Evolutionary conservation across 2,797 vertebrate genomes (phyloP), one percentile per base, ranked within the genome.

Genomic region (Rhinichthys osculus): DNA sequence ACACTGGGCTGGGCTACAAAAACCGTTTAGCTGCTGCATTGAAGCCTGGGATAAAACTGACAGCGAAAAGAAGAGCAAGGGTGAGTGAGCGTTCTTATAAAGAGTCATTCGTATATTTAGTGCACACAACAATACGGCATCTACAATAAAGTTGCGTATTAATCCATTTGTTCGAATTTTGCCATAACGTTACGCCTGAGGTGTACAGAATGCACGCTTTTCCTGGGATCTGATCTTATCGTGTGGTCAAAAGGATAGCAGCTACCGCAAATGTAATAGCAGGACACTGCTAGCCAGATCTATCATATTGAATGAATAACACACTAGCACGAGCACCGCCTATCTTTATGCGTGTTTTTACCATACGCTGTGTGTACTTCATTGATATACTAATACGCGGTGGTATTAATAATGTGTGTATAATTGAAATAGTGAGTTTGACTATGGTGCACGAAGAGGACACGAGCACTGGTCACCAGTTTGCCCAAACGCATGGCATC

Each of bases 1-100:
- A 74, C 78, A 85, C 73, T 78, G 90, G 88, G 90, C 40, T 88
- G 89, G 87, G 88, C 87, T 73, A 78, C 71, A 77, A 57, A 83
- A 84, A 85, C 62, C 40, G 40, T 84, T 62, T 66, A 84, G 74
- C 50, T 81, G 27, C 79, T 84, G 73, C 47, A 76, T 19, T 30
- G 85, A 78, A 85, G 54, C 72, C 70, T 44, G 78, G 80, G 44
- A 77, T 47, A 78, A 88, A 81, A 64, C 42, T 70, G 57, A 30
- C 72, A 23, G 81, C 59, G 67, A 70, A 82, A 76, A 79, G 77
- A 64, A 81, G 50, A 78, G 42, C 57, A 84, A 84, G 89, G 89
- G 88, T 89, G 74, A 89, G 87, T 83, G 3, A 14, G 16, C 27
- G 2, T 13, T 5, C 1, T 9, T 19, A 66, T 78, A 76, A 44